These are phyloP conservation scores for Epistrophe eligans DNA, from an alignment of 2,888 invertebrate species.

Conservation along the genomic window DNA sequence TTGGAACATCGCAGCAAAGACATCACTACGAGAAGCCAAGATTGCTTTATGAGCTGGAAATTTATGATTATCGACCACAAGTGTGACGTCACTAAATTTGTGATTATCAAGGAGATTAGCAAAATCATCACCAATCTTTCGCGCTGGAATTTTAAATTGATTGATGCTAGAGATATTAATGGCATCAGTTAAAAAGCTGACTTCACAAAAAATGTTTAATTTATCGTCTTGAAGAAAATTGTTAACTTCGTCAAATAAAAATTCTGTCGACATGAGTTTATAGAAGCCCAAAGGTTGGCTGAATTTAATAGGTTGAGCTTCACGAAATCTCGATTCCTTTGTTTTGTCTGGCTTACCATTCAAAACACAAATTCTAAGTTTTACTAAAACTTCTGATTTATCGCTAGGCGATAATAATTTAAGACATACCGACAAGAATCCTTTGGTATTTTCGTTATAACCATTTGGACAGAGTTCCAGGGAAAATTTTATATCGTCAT, in stretches of 20 bases:
- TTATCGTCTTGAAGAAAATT: constrained; percentile 99
- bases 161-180: constrained; percentile 96
- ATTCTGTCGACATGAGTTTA: constrained; percentile 89
- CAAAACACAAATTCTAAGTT: not conserved
- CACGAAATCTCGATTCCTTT: not conserved
- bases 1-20: constrained; percentile 99
- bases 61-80: constrained; percentile 95
- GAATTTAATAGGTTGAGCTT: not conserved
- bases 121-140: constrained; percentile 96
- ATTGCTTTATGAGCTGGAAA: constrained; percentile 99
- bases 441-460: not conserved
- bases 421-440: not conserved
- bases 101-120: constrained; percentile 98
- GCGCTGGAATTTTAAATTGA: constrained; percentile 87
- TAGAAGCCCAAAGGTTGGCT: constrained; percentile 90
- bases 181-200: constrained; percentile 98
- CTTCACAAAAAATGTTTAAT: constrained; percentile 99
- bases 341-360: not conserved
- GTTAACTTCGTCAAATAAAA: constrained; percentile 95
- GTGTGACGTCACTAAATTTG: constrained; percentile 98
- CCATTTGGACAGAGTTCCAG: not conserved
- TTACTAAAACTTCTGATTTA: constrained; percentile 91
- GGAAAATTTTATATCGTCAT: not conserved
- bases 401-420: not conserved
- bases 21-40: constrained; percentile 97